These are phyloP conservation scores for Pithys albifrons DNA, from an alignment of 2,113 vertebrate species.

Conservation along the genomic window DNA sequence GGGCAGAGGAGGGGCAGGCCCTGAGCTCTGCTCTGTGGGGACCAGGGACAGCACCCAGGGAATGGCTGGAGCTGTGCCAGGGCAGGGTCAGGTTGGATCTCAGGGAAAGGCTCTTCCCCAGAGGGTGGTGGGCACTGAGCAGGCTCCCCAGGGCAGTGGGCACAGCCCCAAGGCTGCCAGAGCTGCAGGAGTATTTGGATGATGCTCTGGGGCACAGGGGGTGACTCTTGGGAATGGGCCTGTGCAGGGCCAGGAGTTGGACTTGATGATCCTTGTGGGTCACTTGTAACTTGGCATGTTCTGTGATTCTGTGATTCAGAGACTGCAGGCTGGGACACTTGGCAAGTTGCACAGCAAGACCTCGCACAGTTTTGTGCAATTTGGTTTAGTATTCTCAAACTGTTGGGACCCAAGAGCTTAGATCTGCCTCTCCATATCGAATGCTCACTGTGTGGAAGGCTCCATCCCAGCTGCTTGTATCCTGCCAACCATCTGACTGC, in stretches of 20 bases:
- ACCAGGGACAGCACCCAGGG: neutral
- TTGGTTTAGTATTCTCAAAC: neutral
- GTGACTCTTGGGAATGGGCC: neutral
- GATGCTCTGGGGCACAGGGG: neutral
- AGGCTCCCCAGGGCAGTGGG: neutral
- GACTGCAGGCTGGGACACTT: neutral
- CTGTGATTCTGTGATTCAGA: neutral
- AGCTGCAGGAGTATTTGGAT: neutral
- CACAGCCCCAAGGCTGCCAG: neutral
- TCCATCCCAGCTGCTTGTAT: neutral
- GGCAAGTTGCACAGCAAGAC: neutral
- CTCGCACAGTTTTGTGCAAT: neutral
- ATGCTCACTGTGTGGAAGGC: neutral
- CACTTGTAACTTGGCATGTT: neutral
- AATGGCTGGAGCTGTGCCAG: neutral
- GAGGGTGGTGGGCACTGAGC: neutral
- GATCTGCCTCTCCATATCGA: neutral
- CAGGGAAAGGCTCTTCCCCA: neutral
- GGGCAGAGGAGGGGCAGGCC: neutral
- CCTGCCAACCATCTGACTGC: neutral
- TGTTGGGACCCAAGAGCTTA: neutral
- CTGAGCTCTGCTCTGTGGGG: neutral
- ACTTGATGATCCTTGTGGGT: neutral
- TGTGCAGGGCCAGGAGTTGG: neutral
- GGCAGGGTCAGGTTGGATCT: neutral